Evolutionary conservation across 1,140 invertebrate genomes (phyloP), one percentile per base, ranked within the genome.

Genomic region (Diachasma alloeum): DNA sequence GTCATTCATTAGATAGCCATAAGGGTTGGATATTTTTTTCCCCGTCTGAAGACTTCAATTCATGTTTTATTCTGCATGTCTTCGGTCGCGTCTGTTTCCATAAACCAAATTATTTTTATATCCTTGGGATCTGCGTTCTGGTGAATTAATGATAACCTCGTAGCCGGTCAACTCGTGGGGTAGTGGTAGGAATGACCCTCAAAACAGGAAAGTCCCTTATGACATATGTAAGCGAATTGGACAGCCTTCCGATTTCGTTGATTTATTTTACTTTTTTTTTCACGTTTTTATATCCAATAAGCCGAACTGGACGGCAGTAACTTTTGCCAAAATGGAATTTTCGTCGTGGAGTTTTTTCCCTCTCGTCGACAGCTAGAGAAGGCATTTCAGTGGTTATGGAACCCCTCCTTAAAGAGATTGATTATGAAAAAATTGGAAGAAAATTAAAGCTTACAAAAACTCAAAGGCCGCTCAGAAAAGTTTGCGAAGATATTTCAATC

Each of bases 41-140:
- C 46, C 59, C 44, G 26, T 22, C 26, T 73, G 36, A 31, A 56
- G 26, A 59, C 36, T 4, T 31, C 19, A 66, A 66, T 68, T 68
- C 36, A 39, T 72, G 46, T 56, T 37, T 46, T 26, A 69, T 63
- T 26, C 26, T 39, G 13, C 1, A 46, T 76, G 48, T 36, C 17
- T 78, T 68, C 26, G 46, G 79, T 78, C 85, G 81, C 85, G 85
- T 87, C 85, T 86, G 84, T 86, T 87, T 85, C 84, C 86, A 86
- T 86, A 86, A 85, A 86, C 80, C 83, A 83, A 87, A 87, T 87
- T 87, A 87, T 87, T 87, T 87, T 86, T 87, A 85, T 86, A 86
- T 86, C 84, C 79, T 81, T 63, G 78, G 84, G 84, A 86, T 86
- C 80, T 83, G 76, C 79, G 83, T 82, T 83, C 75, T 67, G 72